Base-by-base conservation (phyloP, 64 coral and sea anemone genomes). In the Actinia tenebrosa region DNA sequence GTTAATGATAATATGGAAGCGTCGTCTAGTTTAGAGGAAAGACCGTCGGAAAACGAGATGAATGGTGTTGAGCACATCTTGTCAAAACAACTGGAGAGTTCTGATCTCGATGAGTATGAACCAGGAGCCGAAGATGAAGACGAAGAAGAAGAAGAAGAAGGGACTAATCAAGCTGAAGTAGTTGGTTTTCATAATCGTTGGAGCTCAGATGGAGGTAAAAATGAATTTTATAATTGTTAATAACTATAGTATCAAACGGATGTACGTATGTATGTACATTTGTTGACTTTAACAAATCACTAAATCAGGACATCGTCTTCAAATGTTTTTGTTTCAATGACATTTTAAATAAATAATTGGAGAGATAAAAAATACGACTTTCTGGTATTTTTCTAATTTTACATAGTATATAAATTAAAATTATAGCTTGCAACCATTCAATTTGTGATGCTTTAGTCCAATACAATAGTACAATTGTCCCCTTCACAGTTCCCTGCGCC, bases 81-180 rank as follows among this genome's bases (percentile, higher is more conserved):
- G 46, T 53, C 79, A 81, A 81, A 81, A 81, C 79, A 85, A 23
- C 16, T 5, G 22, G 83, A 85, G 55, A 58, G 53, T 9, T 85
- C 83, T 18, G 83, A 85, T 16, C 16, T 85, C 2, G 83, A 81
- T 81, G 79, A 85, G 14, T 85, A 85, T 43, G 54, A 85, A 45
- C 83, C 83, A 22, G 60, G 83, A 18, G 83, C 83, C 1, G 83
- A 85, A 63, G 83, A 85, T 26, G 83, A 85, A 54, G 83, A 85
- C 60, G 83, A 85, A 19, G 83, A 85, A 44, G 83, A 85, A 84
- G 83, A 63, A 55, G 60, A 16, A 60, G 53, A 27, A 20, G 47
- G 47, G 3, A 62, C 20, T 8, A 83, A 83, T 50, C 80, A 83
- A 58, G 56, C 19, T 45, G 30, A 85, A 64, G 53, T 64, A 0